A percentile compares a stretch with the other conserved stretches of the same genome.
Evolutionary conservation across 2,888 invertebrate genomes (phyloP).

Genomic region (Alentia gelatinosa): DNA sequence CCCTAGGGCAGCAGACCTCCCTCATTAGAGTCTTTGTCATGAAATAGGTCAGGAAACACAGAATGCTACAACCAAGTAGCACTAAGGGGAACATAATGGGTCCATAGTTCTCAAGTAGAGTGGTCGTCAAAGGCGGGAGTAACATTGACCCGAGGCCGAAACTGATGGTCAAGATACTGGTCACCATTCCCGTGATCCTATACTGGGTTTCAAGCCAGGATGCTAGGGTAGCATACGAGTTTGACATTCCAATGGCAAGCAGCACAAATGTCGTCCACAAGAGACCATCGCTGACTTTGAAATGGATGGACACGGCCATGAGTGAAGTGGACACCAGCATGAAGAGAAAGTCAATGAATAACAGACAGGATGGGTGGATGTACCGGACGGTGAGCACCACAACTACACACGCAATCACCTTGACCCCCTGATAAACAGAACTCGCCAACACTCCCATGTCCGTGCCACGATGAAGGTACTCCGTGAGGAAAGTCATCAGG

Average conservation of each 20-base stretch:
- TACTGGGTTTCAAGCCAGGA: conserved; percentile 40
- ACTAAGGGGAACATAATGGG: conserved; percentile 32
- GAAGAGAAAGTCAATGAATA: conserved; percentile 24
- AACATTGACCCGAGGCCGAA: conserved; percentile 36
- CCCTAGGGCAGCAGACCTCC: not conserved
- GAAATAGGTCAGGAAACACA: not conserved
- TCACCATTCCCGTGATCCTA: conserved; percentile 2
- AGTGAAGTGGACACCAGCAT: not conserved
- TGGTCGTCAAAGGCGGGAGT: conserved; percentile 22
- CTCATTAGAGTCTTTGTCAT: not conserved
- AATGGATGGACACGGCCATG: not conserved
- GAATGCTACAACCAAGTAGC: not conserved
- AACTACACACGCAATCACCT: conserved; percentile 23
- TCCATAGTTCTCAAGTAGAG: not conserved
- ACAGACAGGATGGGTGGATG: not conserved
- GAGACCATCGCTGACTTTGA: not conserved
- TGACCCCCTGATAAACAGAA: conserved; percentile 44
- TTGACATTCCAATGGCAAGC: conserved; percentile 32
- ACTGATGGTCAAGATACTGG: conserved; percentile 7
- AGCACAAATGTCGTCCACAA: conserved; percentile 43
- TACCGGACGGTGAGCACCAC: conserved; percentile 8
- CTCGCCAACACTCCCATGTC: conserved; percentile 6
- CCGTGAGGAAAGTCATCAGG: conserved; percentile 38
- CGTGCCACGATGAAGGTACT: conserved; percentile 25
- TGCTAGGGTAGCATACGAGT: conserved; percentile 41